Percentiles rank a stretch among this genome's conserved stretches.
Evolutionary conservation across 37 sponge, comb jelly and placozoan species (phyloP).

Genomic region (Dysidea cf. avara): DNA sequence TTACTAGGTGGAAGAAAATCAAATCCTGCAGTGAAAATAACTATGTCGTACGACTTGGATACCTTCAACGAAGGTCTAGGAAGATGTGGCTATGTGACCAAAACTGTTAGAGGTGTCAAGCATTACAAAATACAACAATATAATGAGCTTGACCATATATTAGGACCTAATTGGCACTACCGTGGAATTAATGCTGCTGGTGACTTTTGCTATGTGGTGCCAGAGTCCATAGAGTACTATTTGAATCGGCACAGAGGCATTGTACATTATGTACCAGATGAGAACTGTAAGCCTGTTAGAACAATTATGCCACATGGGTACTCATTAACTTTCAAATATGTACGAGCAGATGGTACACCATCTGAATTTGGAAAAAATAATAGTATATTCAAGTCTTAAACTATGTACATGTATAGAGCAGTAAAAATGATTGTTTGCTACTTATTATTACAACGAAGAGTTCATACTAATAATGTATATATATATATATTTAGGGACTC

Average conservation of each 20-base stretch:
- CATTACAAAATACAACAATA: neutral
- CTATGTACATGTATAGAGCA: no score
- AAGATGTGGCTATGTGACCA: no score
- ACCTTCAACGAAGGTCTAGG: conserved; percentile 2
- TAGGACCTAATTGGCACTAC: conserved; percentile 18
- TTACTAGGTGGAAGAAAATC: neutral
- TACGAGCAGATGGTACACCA: conserved; percentile 12
- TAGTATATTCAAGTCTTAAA: no score
- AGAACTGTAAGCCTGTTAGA: no score
- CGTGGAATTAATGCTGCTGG: conserved; percentile 14
- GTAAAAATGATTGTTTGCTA: no score
- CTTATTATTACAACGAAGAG: no score
- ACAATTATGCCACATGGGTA: neutral
- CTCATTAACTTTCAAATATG: conserved; percentile 2
- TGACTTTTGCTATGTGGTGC: conserved; percentile 16
- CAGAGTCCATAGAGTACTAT: conserved; percentile 10
- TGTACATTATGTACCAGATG: conserved; percentile 1
- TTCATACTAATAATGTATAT: no score
- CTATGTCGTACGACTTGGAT: conserved; percentile 3
- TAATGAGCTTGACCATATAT: neutral
- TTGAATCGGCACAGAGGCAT: neutral
- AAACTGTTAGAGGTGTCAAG: neutral
- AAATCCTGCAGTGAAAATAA: conserved; percentile 5
- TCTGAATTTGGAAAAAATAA: no score
- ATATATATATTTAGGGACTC: neutral